Base-by-base conservation (phyloP, 2,888 invertebrate species). In the Odontomyia ornata region DNA sequence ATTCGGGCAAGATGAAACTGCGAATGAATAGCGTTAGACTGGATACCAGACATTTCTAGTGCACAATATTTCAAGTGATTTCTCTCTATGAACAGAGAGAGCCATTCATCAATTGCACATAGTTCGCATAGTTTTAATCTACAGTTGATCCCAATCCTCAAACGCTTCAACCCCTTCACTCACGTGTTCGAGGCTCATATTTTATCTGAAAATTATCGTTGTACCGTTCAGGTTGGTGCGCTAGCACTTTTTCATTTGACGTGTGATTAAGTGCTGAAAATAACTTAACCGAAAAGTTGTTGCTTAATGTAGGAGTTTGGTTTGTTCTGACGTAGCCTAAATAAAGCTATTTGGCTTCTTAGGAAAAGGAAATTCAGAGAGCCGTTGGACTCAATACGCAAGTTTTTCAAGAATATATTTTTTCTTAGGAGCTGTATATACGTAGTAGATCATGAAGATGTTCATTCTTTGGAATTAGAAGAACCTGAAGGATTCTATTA, bases 211-310 rank as follows among this genome's bases (percentile, higher is more conserved):
- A n/a, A n/a, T 36, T 9, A 36, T 36, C 36, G 36, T 36, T 36
- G 36, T 9, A 36, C 5, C 9, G 36, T 15, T 52, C 27, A 65
- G 30, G 65, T 27, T 65, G 65, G 65, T 36, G 36, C 36, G 3
- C 11, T 65, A 11, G 56, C 71, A 46, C 13, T 69, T 69, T 69
- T 69, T 52, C 46, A 69, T 46, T 72, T 28, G 28, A n/a, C n/a
- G 27, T 56, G 46, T 72, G 71, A 72, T 72, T 72, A 72, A 72
- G 71, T 52, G 27, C 56, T 27, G 30, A 56, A 72, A 72, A 72
- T 72, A 72, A 72, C 56, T 56, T 72, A 30, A 27, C 21, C 11
- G n/a, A 36, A 30, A 52, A 52, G 13, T 52, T 4, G 13, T 4
- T 52, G 52, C 7, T 52, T 36, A 9, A 9, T 36, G 36, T 9